phyloP scores from a whole-genome alignment of 2,888 invertebrate genomes.

The Rambutsinella grinnellia region DNA sequence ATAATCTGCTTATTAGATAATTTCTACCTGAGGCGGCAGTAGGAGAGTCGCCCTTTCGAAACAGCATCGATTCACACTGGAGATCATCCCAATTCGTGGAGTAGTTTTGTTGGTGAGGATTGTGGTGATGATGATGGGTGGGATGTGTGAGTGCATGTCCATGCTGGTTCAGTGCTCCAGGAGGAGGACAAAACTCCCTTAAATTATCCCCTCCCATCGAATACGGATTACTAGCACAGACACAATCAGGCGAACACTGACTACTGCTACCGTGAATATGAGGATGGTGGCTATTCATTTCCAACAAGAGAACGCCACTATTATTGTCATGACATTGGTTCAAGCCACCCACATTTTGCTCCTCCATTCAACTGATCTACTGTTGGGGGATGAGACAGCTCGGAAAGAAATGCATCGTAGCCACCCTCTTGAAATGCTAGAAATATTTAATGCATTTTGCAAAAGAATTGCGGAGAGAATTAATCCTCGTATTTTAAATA shows the following conservation, averaged over 20 bases:
- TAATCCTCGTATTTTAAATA: too few species aligned
- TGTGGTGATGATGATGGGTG: conserved; percentile 20
- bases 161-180: not conserved
- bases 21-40: conserved; percentile 60
- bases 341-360: not conserved
- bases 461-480: too few species aligned
- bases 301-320: conserved; percentile 38
- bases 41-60: conserved; percentile 62
- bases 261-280: conserved; percentile 2
- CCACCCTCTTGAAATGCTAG: conserved; percentile 57
- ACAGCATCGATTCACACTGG: conserved; percentile 50
- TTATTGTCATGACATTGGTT: not conserved
- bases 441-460: conserved; percentile 57
- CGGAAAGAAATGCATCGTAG: conserved; percentile 62
- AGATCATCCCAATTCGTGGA: conserved; percentile 61
- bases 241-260: conserved; percentile 48
- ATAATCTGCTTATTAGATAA: not conserved
- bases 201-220: not conserved
- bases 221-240: conserved; percentile 14
- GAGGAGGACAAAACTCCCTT: too few species aligned
- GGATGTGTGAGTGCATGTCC: conserved; percentile 4
- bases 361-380: not conserved
- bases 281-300: conserved; percentile 32
- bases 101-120: conserved; percentile 27
- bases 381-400: conserved; percentile 37